These are phyloP conservation scores for Lepus oiostolus DNA, from an alignment of 2,797 vertebrate species.

Conservation along the genomic window DNA sequence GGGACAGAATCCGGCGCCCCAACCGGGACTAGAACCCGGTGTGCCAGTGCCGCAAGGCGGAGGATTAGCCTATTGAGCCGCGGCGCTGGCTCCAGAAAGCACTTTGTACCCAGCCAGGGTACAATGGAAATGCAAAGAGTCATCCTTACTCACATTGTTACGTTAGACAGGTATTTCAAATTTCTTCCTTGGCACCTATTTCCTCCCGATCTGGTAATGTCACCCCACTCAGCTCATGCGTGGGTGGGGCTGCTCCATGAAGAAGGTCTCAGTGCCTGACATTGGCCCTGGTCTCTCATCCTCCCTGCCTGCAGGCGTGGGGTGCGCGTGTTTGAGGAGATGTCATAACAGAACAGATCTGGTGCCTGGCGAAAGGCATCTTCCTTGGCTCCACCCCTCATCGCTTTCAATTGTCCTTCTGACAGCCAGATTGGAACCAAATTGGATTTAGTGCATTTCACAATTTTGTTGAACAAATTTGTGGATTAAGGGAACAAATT, in stretches of 20 bases:
- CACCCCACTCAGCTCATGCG: too few species aligned
- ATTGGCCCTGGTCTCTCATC: not conserved
- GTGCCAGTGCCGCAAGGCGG: too few species aligned
- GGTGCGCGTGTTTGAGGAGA: conserved; percentile 25
- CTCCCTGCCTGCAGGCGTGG: not conserved
- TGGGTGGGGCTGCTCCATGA: rapidly evolving
- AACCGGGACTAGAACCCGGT: too few species aligned
- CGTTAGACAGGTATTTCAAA: not conserved
- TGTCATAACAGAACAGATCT: not conserved
- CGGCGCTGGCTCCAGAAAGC: not conserved
- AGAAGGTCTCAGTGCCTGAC: not conserved
- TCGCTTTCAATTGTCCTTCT: conserved; percentile 67
- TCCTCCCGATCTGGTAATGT: not conserved
- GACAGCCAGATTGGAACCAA: conserved; percentile 73
- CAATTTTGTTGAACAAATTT: conserved; percentile 82
- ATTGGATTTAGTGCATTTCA: conserved; percentile 81
- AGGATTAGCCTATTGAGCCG: too few species aligned
- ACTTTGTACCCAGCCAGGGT: not conserved
- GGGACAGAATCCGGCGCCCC: too few species aligned
- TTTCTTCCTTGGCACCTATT: not conserved
- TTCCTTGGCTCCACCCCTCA: conserved; percentile 52
- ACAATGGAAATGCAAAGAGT: too few species aligned
- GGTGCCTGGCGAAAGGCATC: not conserved
- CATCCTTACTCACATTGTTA: not conserved
- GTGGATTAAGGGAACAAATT: conserved; percentile 80